phyloP scores from a whole-genome alignment of 2,797 vertebrate species.

The Takifugu ocellatus region DNA sequence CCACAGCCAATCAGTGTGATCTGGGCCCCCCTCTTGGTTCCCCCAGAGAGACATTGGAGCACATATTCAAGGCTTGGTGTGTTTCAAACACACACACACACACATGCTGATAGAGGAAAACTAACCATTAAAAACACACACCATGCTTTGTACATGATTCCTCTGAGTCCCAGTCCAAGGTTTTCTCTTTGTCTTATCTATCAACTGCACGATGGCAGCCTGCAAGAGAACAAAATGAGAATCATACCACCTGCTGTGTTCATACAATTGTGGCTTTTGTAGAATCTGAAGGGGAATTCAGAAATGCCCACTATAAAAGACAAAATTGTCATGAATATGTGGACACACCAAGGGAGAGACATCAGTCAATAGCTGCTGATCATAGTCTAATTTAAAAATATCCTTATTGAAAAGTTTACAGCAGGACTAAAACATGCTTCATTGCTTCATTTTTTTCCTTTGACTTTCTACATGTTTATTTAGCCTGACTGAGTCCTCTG shows the following conservation, averaged over 20 bases:
- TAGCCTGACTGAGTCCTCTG: no score
- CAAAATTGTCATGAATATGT: constrained; percentile 6
- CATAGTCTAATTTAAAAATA: constrained; percentile 6
- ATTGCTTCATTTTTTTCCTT: neutral
- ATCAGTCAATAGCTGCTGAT: constrained; percentile 1
- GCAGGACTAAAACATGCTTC: neutral
- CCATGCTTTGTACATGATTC: neutral
- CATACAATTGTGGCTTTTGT: constrained; percentile 1
- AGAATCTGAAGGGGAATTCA: constrained; percentile 8
- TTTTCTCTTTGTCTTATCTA: constrained; percentile 4
- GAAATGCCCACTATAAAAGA: constrained; percentile 4
- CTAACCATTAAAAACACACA: no score
- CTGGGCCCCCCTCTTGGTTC: no score
- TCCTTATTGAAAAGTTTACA: neutral
- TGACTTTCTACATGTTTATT: neutral
- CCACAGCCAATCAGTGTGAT: no score
- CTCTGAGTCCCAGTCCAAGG: constrained; percentile 1
- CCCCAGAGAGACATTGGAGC: no score
- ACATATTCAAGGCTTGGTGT: no score
- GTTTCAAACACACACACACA: no score
- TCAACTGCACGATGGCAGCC: neutral
- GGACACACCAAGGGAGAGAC: neutral
- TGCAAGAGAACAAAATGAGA: constrained; percentile 12
- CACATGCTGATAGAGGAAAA: no score
- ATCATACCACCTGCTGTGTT: constrained; percentile 1